Percentiles rank a stretch among this genome's conserved stretches.
phyloP scores from a whole-genome alignment of 2,113 vertebrate genomes.

The Fregata magnificens region DNA sequence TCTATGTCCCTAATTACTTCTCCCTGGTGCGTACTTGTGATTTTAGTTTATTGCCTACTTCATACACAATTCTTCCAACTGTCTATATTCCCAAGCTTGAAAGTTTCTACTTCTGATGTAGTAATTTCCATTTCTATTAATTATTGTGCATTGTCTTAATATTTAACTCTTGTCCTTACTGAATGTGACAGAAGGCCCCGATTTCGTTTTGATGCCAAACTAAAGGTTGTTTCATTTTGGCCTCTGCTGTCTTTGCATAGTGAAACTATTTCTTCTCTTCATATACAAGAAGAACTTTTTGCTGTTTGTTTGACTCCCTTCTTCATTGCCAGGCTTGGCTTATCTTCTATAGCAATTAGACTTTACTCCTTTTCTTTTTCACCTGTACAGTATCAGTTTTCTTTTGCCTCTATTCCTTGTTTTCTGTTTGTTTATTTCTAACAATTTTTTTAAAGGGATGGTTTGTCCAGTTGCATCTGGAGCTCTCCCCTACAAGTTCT shows the following conservation, averaged over 20 bases:
- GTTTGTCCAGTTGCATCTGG: not conserved
- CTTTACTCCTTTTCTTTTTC: not conserved
- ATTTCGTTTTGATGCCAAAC: not conserved
- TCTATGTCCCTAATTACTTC: not conserved
- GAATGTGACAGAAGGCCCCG: not conserved
- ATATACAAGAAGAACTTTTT: not conserved
- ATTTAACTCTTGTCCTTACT: not conserved
- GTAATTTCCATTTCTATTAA: not conserved
- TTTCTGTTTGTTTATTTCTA: not conserved
- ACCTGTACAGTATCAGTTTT: not conserved
- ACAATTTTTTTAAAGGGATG: not conserved
- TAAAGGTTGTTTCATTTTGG: not conserved
- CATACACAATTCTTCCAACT: not conserved
- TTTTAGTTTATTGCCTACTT: not conserved
- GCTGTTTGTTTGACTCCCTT: not conserved
- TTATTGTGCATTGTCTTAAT: not conserved
- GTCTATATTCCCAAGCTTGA: not conserved
- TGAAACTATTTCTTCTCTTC: not conserved
- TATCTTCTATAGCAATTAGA: not conserved
- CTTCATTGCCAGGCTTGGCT: not conserved
- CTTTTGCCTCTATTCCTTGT: not conserved
- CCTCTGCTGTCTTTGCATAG: not conserved
- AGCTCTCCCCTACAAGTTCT: not conserved
- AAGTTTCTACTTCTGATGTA: not conserved
- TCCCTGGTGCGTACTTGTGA: not conserved